Evolutionary conservation across 1,140 invertebrate genomes (phyloP).

Genomic region (Nebria ingens): DNA sequence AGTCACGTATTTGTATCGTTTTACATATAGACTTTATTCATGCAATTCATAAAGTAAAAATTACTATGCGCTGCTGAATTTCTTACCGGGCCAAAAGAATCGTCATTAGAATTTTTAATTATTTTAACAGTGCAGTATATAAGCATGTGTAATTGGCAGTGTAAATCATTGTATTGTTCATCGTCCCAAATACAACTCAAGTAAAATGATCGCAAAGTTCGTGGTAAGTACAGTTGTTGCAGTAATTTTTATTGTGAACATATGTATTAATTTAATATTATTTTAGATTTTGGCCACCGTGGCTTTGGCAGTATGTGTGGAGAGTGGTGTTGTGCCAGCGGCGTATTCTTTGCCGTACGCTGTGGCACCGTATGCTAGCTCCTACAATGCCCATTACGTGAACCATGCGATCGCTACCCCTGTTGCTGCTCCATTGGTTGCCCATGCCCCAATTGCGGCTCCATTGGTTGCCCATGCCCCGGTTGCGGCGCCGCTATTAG

Average conservation of each 20-base stretch:
- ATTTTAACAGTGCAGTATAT: background rate
- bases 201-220: slow-evolving; percentile 1
- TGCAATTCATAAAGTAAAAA: background rate
- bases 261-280: background rate
- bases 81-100: background rate
- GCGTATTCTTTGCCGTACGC: slow-evolving; percentile 5
- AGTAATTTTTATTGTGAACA: background rate
- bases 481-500: too few species aligned
- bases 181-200: background rate
- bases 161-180: background rate
- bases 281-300: slow-evolving; percentile 1
- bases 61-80: background rate
- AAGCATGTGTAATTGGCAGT: background rate
- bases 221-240: background rate
- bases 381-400: slow-evolving; percentile 12
- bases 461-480: slow-evolving; percentile 1
- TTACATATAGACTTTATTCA: background rate
- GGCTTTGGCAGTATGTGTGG: background rate
- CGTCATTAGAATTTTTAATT: background rate
- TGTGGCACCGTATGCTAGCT: slow-evolving; percentile 12
- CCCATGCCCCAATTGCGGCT: background rate
- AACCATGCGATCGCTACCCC: slow-evolving; percentile 14
- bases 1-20: background rate
- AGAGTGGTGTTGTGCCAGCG: slow-evolving; percentile 2
- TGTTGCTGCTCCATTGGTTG: slow-evolving; percentile 8